Evolutionary conservation across 2,888 invertebrate species (phyloP).

Genomic region (Pyrocoelia pectoralis): DNA sequence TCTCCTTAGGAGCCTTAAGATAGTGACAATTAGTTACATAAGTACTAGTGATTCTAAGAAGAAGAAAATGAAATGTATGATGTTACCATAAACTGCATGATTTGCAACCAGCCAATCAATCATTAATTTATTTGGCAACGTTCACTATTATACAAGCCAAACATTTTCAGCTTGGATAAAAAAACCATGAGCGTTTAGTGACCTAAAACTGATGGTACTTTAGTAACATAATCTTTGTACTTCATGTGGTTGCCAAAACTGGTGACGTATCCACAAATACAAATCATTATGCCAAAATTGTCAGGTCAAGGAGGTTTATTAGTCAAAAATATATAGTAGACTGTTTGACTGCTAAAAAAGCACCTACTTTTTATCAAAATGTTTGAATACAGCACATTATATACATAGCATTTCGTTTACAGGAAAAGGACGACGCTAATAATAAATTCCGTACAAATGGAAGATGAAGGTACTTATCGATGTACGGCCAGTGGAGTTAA

Average conservation of each 20-base stretch:
- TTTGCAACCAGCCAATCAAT: background rate
- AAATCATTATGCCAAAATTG: no score
- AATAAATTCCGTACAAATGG: conserved; percentile 75
- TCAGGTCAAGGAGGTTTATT: no score
- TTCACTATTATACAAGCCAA: background rate
- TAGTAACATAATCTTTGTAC: background rate
- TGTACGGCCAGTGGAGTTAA: conserved; percentile 80
- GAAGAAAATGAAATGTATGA: no score
- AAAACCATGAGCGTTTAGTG: background rate
- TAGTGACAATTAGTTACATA: no score
- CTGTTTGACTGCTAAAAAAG: no score
- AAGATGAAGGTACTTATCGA: conserved; percentile 83
- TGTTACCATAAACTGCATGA: background rate
- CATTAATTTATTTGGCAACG: background rate
- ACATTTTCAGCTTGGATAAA: background rate
- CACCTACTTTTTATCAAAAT: background rate
- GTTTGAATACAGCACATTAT: conserved; percentile 27
- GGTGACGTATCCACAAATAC: no score
- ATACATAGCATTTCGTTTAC: conserved; percentile 50
- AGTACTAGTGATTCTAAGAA: no score
- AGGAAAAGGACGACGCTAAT: conserved; percentile 87
- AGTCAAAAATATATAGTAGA: no score
- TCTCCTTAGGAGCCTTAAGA: no score
- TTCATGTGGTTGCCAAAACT: background rate
- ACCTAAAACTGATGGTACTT: background rate